These are phyloP conservation scores for Epizoanthus ramosus DNA, from an alignment of 92 coral and sea anemone species.

Conservation along the genomic window DNA sequence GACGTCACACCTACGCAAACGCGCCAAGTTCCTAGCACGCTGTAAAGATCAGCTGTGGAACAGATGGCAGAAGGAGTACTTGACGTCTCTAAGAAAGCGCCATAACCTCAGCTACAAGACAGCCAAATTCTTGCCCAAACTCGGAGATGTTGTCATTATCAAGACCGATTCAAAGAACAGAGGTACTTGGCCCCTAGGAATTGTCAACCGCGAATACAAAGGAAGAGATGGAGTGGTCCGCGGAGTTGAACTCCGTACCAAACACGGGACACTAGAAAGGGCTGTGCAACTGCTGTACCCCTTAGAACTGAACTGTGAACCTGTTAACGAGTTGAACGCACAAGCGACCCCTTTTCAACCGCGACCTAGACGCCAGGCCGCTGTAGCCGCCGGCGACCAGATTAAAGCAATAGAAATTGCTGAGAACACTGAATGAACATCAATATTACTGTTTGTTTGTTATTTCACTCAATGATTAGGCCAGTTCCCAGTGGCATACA, in stretches of 20 bases:
- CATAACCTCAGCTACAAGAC: slow-evolving; percentile 39
- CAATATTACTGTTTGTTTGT: too few species aligned
- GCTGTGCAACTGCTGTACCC: slow-evolving; percentile 29
- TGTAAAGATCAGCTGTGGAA: slow-evolving; percentile 47
- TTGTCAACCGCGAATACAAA: slow-evolving; percentile 14
- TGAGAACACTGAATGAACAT: too few species aligned
- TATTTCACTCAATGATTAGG: too few species aligned
- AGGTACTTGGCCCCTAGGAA: slow-evolving; percentile 49
- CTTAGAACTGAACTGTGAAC: slow-evolving; percentile 26
- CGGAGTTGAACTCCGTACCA: slow-evolving; percentile 21
- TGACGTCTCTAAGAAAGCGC: slow-evolving; percentile 31
- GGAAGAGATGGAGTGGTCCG: slow-evolving; percentile 33
- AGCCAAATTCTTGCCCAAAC: slow-evolving; percentile 13
- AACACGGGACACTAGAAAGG: slow-evolving; percentile 3
- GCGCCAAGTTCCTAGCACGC: slow-evolving; percentile 19
- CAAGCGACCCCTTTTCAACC: too few species aligned
- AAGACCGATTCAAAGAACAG: slow-evolving; percentile 46
- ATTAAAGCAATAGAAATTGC: too few species aligned
- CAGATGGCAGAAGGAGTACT: slow-evolving; percentile 42
- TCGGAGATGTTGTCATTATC: slow-evolving; percentile 35
- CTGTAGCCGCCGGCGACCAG: too few species aligned
- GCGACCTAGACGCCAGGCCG: too few species aligned
- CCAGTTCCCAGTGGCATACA: too few species aligned
- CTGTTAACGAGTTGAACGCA: too few species aligned
- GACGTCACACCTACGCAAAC: slow-evolving; percentile 13